Percentiles rank a stretch among this genome's conserved stretches.
Conservation (phyloP, 2,797 vertebrate genomes). For the Myotis myotis region DNA sequence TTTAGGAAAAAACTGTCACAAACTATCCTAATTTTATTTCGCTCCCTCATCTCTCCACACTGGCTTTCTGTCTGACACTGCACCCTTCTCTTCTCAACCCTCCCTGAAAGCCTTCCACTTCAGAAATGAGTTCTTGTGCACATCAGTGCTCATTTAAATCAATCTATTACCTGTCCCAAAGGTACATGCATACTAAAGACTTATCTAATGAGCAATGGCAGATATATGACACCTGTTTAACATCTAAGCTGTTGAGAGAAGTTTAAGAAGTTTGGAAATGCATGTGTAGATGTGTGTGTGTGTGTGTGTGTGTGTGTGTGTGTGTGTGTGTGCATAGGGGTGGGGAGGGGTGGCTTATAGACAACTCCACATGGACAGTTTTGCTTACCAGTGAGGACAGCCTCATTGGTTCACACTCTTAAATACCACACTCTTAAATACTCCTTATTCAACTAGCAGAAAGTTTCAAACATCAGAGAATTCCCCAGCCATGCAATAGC, state of each 20-base stretch:
- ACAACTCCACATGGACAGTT: not conserved
- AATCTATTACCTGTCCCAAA: not conserved
- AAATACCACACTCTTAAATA: slow-evolving; percentile 50
- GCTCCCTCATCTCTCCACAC: not conserved
- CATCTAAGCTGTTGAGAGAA: not conserved
- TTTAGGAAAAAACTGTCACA: not conserved
- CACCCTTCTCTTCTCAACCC: not conserved
- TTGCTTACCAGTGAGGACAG: slow-evolving; percentile 44
- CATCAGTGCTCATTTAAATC: slow-evolving; percentile 4
- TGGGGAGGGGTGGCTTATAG: not conserved
- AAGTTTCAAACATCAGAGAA: slow-evolving; percentile 56
- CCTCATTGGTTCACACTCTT: slow-evolving; percentile 2
- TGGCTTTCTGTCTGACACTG: not conserved
- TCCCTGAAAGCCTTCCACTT: not conserved
- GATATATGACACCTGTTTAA: not conserved
- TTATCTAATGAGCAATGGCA: not conserved
- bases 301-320: too few relatives aligned
- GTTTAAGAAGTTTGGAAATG: not conserved
- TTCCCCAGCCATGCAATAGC: slow-evolving; percentile 36
- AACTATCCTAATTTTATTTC: not conserved
- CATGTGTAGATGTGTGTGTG: too few relatives aligned
- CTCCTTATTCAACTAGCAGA: slow-evolving; percentile 21
- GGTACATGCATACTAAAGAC: not conserved
- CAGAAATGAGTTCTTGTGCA: not conserved
- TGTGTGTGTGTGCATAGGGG: too few relatives aligned